Percentiles rank a stretch among this genome's conserved stretches.
These are phyloP conservation scores for Melieria picta DNA, from an alignment of 2,888 invertebrate genomes.

Conservation along the genomic window DNA sequence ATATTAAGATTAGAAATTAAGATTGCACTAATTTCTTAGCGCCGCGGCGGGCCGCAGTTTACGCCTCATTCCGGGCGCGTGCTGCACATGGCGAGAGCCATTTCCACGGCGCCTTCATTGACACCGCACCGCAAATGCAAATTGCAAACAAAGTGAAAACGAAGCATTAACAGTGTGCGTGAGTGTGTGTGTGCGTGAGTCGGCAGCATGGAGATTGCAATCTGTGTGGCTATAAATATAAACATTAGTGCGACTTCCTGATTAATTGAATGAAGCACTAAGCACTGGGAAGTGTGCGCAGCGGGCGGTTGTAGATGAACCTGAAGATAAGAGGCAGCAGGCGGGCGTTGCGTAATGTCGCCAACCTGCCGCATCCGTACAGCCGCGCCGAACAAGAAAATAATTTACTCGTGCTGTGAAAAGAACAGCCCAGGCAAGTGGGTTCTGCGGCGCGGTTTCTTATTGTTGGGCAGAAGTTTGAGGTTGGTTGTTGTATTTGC, in stretches of 20 bases:
- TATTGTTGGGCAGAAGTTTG: too few species aligned
- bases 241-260: constrained; percentile 18
- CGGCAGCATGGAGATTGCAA: constrained; percentile 12
- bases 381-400: not conserved
- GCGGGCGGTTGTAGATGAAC: not conserved
- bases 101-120: too few species aligned
- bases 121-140: too few species aligned
- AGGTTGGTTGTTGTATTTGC: too few species aligned
- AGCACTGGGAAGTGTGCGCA: not conserved
- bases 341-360: not conserved
- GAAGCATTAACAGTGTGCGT: not conserved
- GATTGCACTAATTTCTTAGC: constrained; percentile 13
- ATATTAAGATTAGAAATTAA: constrained; percentile 10
- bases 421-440: not conserved
- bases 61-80: too few species aligned
- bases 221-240: constrained; percentile 17
- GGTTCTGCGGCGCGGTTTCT: not conserved
- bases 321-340: not conserved
- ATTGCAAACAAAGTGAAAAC: constrained; percentile 5
- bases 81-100: too few species aligned
- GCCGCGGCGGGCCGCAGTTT: not conserved
- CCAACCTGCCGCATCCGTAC: not conserved
- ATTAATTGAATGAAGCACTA: constrained; percentile 19
- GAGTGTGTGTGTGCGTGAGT: not conserved
- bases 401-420: not conserved